Base-by-base conservation (phyloP, 2,797 vertebrate genomes). In the Bufotes viridis region DNA sequence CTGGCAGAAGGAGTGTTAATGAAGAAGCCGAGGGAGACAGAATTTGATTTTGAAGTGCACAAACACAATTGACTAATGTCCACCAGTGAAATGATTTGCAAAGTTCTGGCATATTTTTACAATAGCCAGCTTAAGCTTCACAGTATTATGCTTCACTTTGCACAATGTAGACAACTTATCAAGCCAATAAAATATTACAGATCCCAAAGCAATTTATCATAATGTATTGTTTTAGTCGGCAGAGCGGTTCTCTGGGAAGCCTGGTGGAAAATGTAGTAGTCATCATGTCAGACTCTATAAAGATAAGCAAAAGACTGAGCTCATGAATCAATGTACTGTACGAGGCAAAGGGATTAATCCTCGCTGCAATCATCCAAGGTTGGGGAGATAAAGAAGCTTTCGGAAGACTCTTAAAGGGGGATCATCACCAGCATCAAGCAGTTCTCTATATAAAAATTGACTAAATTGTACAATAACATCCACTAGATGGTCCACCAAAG, bases 141-240 rank as follows among this genome's bases (percentile, higher is more conserved):
- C 79, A 7, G 14, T 65, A 81, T 42, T 49, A 55, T 18, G 57
- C 82, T 84, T 72, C 29, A 26, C 57, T 61, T 26, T 20, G 70
- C 55, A 76, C 57, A 84, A 61, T 24, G 69, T 11, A 49, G 53
- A 61, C 70, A 49, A 61, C 63, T 76, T 76, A 76, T 84, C 70
- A 84, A 84, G 34, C 57, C 55, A 51, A 24, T 20, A 26, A 22
- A 84, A 34, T 42, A 34, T 61, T 15, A 51, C 55, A 84, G 14
- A 75, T 76, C 82, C 82, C 70, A 61, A 49, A 84, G 34, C 70
- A 84, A 76, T 84, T 84, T 76, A 84, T 84, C 82, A 75, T 75
- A 61, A 76, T 84, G 12, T 76, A n/a, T 42, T 84, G n/a, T 84
- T 26, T 26, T 61, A 29, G 34, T 84, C 70, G 14, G 24, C 18